phyloP scores from a whole-genome alignment of 1,140 invertebrate genomes.

The Heliothis virescens region DNA sequence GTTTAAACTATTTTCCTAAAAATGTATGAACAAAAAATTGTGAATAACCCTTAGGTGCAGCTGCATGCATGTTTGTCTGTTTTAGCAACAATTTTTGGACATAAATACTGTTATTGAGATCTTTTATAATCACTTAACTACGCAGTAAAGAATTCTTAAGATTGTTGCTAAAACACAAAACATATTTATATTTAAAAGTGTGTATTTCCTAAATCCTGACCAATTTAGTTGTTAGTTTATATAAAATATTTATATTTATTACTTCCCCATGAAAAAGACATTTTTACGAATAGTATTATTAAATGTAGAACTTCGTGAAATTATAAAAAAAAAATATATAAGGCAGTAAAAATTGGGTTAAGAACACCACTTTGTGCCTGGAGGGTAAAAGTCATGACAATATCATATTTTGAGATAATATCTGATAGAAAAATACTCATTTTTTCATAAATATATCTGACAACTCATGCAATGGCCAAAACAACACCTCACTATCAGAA shows the following conservation, averaged over 20 bases:
- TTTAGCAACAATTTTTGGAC: conserved; percentile 18
- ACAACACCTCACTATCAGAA: conserved; percentile 53
- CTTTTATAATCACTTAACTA: background rate
- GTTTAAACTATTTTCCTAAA: conserved; percentile 50
- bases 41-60: conserved; percentile 44
- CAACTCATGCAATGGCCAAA: conserved; percentile 27
- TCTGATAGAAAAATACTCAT: conserved; percentile 56
- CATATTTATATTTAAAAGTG: conserved; percentile 71
- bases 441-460: conserved; percentile 30
- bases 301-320: conserved; percentile 82
- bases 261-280: conserved; percentile 82
- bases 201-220: conserved; percentile 83
- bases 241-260: conserved; percentile 84
- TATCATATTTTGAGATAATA: conserved; percentile 72
- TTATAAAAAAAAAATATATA: conserved; percentile 58
- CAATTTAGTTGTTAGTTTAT: conserved; percentile 82
- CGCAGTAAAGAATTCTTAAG: background rate
- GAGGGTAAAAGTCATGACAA: conserved; percentile 75
- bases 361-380: conserved; percentile 83
- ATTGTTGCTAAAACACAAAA: conserved; percentile 15
- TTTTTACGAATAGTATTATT: conserved; percentile 86
- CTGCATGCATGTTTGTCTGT: conserved; percentile 30
- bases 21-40: conserved; percentile 50
- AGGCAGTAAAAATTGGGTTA: conserved; percentile 81
- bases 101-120: background rate